Conservation (phyloP, 2,888 invertebrate genomes). For the Hydrotaea diabolus region DNA sequence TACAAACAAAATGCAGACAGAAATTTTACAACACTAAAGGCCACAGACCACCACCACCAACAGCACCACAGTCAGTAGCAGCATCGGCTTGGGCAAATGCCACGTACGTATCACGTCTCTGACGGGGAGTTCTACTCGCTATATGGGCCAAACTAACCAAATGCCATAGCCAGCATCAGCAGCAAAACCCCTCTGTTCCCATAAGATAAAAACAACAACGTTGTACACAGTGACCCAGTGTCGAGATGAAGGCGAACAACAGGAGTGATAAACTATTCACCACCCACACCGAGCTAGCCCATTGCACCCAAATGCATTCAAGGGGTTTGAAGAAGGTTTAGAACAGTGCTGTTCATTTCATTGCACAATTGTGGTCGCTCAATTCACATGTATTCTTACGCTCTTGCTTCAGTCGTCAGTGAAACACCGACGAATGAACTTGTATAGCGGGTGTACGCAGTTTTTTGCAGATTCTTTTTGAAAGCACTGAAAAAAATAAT, state of each 20-base stretch:
- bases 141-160: slow-evolving; percentile 35
- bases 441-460: no score
- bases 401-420: no score
- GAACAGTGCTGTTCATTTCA: no score
- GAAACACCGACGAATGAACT: no score
- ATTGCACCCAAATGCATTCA: neutral
- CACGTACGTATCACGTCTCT: slow-evolving; percentile 16
- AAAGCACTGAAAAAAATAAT: no score
- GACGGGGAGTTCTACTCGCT: slow-evolving; percentile 14
- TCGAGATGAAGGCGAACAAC: neutral
- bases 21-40: slow-evolving; percentile 37
- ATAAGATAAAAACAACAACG: slow-evolving; percentile 8
- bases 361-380: no score
- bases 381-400: no score
- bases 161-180: neutral
- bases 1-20: slow-evolving; percentile 61
- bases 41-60: neutral
- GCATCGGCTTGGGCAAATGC: slow-evolving; percentile 4
- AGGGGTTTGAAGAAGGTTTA: no score
- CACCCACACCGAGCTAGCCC: neutral
- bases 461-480: no score
- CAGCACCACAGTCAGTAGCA: slow-evolving; percentile 25
- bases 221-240: slow-evolving; percentile 18
- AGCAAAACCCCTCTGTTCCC: neutral
- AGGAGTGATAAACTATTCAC: neutral